These are phyloP conservation scores for Odontomyia ornata DNA, from an alignment of 2,888 invertebrate genomes.

Conservation along the genomic window DNA sequence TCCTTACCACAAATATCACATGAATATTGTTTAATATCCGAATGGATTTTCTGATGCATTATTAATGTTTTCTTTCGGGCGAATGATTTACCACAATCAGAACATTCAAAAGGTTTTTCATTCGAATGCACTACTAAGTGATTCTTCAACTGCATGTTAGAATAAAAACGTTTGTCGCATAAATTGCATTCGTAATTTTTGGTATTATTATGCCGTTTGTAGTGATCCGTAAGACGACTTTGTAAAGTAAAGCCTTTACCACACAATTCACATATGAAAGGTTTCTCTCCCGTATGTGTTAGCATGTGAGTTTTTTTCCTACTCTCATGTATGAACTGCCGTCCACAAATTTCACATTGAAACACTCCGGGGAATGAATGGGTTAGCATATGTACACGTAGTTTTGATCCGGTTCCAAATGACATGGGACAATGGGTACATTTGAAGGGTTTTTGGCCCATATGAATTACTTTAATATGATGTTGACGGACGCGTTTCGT, in stretches of 20 bases:
- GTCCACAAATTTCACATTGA: constrained; percentile 48
- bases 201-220: constrained; percentile 72
- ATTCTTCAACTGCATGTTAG: constrained; percentile 69
- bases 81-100: constrained; percentile 68
- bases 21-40: constrained; percentile 52
- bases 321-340: constrained; percentile 48
- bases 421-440: constrained; percentile 19
- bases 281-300: constrained; percentile 69
- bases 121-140: constrained; percentile 71
- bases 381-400: constrained; percentile 8
- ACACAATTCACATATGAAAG: constrained; percentile 72
- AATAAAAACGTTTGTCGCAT: constrained; percentile 70
- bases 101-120: constrained; percentile 69
- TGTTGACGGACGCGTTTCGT: constrained; percentile 6
- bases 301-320: constrained; percentile 65
- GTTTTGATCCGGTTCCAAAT: not conserved
- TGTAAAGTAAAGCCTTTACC: constrained; percentile 71
- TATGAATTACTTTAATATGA: constrained; percentile 23
- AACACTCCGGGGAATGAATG: constrained; percentile 50
- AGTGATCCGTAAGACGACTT: constrained; percentile 71
- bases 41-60: constrained; percentile 63
- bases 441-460: not conserved
- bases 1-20: constrained; percentile 51
- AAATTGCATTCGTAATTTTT: constrained; percentile 70
- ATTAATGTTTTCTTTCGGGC: constrained; percentile 69